Percentiles rank a stretch among this genome's conserved stretches.
These are phyloP conservation scores for Harpagus bidentatus DNA, from an alignment of 2,113 vertebrate species.

Conservation along the genomic window DNA sequence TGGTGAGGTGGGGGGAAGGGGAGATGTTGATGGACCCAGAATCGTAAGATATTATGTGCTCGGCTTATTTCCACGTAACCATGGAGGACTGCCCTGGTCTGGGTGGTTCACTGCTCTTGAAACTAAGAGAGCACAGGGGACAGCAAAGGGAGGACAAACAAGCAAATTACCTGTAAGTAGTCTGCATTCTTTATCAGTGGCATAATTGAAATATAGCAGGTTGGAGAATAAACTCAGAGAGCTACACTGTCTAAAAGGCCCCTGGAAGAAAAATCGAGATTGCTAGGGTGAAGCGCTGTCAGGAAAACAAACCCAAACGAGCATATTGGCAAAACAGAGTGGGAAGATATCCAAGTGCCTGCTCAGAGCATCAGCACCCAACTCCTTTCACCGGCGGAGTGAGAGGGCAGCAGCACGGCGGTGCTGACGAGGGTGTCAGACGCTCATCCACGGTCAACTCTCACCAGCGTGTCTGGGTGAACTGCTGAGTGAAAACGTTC, in stretches of 20 bases:
- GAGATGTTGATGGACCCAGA: slow-evolving; percentile 28
- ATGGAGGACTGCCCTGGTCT: not conserved
- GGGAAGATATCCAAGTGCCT: not conserved
- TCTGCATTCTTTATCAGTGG: not conserved
- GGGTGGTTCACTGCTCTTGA: not conserved
- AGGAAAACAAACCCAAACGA: not conserved
- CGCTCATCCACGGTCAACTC: not conserved
- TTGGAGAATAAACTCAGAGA: not conserved
- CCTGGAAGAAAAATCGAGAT: not conserved
- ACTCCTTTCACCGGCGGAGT: not conserved
- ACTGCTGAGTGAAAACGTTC: not conserved
- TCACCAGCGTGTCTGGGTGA: not conserved
- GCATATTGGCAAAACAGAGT: not conserved
- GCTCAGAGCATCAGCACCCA: not conserved
- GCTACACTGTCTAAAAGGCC: not conserved
- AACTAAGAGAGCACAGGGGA: not conserved
- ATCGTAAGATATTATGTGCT: slow-evolving; percentile 22
- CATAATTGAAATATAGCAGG: not conserved
- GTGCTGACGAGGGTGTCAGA: not conserved
- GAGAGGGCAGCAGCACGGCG: not conserved
- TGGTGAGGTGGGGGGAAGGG: slow-evolving; percentile 37
- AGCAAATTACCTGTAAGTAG: not conserved
- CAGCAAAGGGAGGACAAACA: not conserved
- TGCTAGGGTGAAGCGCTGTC: not conserved
- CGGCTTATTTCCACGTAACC: not conserved